Conservation (phyloP, 2,888 invertebrate genomes). For the Mythimna lalbum region DNA sequence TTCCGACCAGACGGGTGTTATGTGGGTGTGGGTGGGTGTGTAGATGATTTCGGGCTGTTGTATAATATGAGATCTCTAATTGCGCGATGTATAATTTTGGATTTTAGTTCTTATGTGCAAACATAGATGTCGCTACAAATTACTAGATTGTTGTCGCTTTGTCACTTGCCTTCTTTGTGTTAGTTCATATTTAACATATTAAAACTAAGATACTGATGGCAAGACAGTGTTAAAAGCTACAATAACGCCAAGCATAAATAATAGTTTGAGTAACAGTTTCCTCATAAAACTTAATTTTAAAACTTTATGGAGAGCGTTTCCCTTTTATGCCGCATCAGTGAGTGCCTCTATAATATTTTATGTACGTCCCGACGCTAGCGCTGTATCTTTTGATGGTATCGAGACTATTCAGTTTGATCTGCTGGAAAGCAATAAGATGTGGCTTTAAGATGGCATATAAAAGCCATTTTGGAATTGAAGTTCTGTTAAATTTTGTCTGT, state of each 20-base stretch:
- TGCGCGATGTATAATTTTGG: too few species aligned
- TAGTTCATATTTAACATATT: not conserved
- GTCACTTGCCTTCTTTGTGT: too few species aligned
- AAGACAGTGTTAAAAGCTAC: not conserved
- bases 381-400: slow-evolving; percentile 50
- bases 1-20: too few species aligned
- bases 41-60: too few species aligned
- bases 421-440: slow-evolving; percentile 37
- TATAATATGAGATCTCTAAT: too few species aligned
- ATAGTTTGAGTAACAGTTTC: slow-evolving; percentile 39
- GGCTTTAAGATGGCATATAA: slow-evolving; percentile 24
- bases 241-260: slow-evolving; percentile 10
- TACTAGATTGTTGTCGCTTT: too few species aligned
- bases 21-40: too few species aligned
- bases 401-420: slow-evolving; percentile 50
- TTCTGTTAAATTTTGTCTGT: not conserved
- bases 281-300: slow-evolving; percentile 56
- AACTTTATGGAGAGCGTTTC: slow-evolving; percentile 45
- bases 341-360: slow-evolving; percentile 59
- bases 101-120: too few species aligned
- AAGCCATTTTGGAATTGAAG: slow-evolving; percentile 5
- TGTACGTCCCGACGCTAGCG: slow-evolving; percentile 34
- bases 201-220: not conserved
- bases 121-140: too few species aligned
- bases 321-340: slow-evolving; percentile 45